These are phyloP conservation scores for Drosophila affinis DNA, from an alignment of 2,888 invertebrate species.

Conservation along the genomic window DNA sequence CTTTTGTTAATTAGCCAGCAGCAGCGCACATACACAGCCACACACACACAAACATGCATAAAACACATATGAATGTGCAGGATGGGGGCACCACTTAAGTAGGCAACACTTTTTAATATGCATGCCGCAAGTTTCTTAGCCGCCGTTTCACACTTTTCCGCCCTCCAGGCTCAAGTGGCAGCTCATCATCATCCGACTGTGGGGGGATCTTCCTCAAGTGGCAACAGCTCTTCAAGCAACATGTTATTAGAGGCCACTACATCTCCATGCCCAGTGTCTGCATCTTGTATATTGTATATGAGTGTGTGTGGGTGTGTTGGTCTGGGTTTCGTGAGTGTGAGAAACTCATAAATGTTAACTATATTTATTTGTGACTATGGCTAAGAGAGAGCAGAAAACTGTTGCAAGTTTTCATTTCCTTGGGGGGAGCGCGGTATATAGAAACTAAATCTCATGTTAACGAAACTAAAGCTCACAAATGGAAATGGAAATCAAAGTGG, in stretches of 20 bases:
- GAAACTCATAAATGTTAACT: conserved; percentile 62
- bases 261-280: not conserved
- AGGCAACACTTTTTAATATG: conserved; percentile 53
- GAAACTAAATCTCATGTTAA: conserved; percentile 16
- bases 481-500: conserved; percentile 41
- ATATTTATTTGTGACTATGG: conserved; percentile 1
- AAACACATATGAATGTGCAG: conserved; percentile 1
- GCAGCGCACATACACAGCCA: not conserved
- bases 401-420: conserved; percentile 44
- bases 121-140: conserved; percentile 44
- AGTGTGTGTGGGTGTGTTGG: conserved; percentile 26
- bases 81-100: conserved; percentile 35
- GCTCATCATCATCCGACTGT: conserved; percentile 19
- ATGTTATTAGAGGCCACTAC: conserved; percentile 46
- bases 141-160: conserved; percentile 60
- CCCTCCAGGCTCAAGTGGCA: conserved; percentile 37
- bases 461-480: conserved; percentile 4
- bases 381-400: conserved; percentile 40
- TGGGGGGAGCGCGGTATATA: conserved; percentile 18
- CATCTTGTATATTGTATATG: not conserved
- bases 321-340: not conserved
- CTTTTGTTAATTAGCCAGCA: conserved; percentile 75
- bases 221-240: conserved; percentile 47
- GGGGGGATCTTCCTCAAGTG: conserved; percentile 55
- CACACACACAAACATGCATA: too few relatives aligned